Evolutionary conservation across 2,113 vertebrate genomes (phyloP).

Genomic region (Centropus bengalensis): DNA sequence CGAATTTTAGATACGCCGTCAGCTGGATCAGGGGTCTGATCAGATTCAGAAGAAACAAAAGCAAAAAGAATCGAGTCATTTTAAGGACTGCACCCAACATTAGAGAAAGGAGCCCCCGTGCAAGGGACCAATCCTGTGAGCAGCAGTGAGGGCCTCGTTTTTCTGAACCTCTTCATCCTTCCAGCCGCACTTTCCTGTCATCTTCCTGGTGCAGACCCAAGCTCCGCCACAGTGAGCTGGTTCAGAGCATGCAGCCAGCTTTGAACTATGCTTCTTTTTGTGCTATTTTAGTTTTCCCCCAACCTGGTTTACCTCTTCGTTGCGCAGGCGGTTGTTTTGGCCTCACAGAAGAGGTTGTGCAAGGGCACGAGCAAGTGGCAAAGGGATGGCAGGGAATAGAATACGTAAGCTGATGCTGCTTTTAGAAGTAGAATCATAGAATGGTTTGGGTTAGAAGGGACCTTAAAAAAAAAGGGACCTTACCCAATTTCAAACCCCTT

Average conservation of each 20-base stretch:
- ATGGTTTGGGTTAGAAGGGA: no score
- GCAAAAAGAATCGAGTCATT: neutral
- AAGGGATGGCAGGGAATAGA: neutral
- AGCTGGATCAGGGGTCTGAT: neutral
- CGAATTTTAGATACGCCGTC: neutral
- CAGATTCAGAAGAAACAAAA: neutral
- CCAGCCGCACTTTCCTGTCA: neutral
- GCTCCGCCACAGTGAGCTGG: neutral
- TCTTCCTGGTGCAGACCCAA: neutral
- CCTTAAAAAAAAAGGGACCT: no score
- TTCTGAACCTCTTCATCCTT: neutral
- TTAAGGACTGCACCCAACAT: neutral
- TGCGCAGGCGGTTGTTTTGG: neutral
- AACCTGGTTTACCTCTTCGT: neutral
- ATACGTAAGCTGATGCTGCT: neutral
- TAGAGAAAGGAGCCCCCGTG: neutral
- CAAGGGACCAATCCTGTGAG: neutral
- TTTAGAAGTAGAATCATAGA: no score
- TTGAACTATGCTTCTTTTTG: neutral
- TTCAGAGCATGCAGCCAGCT: neutral
- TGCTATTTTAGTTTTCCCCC: neutral
- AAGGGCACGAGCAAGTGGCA: neutral
- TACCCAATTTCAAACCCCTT: no score
- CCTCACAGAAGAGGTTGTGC: neutral
- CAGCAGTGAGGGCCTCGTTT: neutral